Conservation (phyloP, 2,888 invertebrate genomes). For the Norana najaformis region DNA sequence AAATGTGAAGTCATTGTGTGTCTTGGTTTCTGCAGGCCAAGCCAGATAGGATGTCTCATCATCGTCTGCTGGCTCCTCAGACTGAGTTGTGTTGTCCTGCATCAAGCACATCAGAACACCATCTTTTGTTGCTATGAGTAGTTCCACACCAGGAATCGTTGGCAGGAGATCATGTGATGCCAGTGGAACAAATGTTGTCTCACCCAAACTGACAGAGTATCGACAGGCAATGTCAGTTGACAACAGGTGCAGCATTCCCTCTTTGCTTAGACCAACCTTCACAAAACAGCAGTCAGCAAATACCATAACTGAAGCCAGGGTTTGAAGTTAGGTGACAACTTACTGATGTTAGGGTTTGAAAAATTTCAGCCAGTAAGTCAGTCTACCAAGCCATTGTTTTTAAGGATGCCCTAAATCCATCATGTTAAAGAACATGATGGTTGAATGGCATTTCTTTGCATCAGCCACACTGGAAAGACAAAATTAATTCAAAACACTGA, state of each 20-base stretch:
- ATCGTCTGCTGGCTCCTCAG: slow-evolving; percentile 1
- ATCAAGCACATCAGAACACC: slow-evolving; percentile 55
- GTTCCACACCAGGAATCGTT: slow-evolving; percentile 51
- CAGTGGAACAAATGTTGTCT: slow-evolving; percentile 55
- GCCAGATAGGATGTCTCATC: background rate
- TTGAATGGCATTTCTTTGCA: too few relatives aligned
- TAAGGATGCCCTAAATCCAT: too few relatives aligned
- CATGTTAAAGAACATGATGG: too few relatives aligned
- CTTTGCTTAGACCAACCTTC: slow-evolving; percentile 47
- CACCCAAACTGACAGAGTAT: slow-evolving; percentile 51
- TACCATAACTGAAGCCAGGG: background rate
- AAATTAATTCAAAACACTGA: too few relatives aligned
- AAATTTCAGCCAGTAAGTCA: background rate
- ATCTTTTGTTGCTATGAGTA: slow-evolving; percentile 55
- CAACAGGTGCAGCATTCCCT: slow-evolving; percentile 54
- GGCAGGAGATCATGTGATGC: slow-evolving; percentile 54
- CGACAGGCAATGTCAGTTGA: slow-evolving; percentile 51
- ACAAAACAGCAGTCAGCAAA: background rate
- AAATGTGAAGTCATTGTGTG: slow-evolving; percentile 31
- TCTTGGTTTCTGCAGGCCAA: slow-evolving; percentile 35
- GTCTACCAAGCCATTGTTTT: too few relatives aligned
- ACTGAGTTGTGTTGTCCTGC: background rate
- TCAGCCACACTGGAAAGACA: too few relatives aligned
- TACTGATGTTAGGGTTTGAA: background rate
- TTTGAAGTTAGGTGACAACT: background rate